phyloP scores from a whole-genome alignment of 2,888 invertebrate genomes.

The Formica aserva region DNA sequence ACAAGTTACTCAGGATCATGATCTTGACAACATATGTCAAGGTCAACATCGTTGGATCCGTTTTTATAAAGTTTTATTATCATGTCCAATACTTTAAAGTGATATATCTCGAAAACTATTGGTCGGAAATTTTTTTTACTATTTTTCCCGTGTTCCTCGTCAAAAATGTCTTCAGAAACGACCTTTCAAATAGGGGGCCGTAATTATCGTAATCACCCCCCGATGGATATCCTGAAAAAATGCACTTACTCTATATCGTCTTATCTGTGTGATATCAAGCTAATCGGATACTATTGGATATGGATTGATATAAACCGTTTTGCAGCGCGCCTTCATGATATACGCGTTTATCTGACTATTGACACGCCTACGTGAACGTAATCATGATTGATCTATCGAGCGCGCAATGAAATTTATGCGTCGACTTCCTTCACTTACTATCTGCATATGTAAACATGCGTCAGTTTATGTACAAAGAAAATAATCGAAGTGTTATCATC shows the following conservation, averaged over 20 bases:
- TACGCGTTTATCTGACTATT: slow-evolving; percentile 33
- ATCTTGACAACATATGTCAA: no score
- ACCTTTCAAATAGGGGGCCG: no score
- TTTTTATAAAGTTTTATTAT: no score
- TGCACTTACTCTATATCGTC: not conserved
- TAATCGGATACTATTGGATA: slow-evolving; percentile 12
- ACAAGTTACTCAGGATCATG: no score
- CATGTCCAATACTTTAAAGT: no score
- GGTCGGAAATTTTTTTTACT: no score
- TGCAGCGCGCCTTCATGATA: slow-evolving; percentile 19
- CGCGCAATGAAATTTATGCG: slow-evolving; percentile 38
- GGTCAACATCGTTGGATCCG: no score
- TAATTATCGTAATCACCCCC: no score
- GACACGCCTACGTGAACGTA: slow-evolving; percentile 34
- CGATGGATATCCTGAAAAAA: not conserved
- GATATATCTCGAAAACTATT: no score
- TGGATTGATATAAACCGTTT: slow-evolving; percentile 41
- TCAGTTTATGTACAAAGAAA: not conserved
- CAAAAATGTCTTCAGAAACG: no score
- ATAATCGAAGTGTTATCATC: slow-evolving; percentile 5
- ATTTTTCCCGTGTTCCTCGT: no score
- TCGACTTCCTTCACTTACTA: slow-evolving; percentile 22
- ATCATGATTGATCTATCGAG: slow-evolving; percentile 41
- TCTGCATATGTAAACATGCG: slow-evolving; percentile 2
- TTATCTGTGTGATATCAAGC: slow-evolving; percentile 22